Percentiles rank a stretch among this genome's conserved stretches.
These are phyloP conservation scores for Uria lomvia DNA, from an alignment of 2,113 vertebrate species.

Conservation along the genomic window DNA sequence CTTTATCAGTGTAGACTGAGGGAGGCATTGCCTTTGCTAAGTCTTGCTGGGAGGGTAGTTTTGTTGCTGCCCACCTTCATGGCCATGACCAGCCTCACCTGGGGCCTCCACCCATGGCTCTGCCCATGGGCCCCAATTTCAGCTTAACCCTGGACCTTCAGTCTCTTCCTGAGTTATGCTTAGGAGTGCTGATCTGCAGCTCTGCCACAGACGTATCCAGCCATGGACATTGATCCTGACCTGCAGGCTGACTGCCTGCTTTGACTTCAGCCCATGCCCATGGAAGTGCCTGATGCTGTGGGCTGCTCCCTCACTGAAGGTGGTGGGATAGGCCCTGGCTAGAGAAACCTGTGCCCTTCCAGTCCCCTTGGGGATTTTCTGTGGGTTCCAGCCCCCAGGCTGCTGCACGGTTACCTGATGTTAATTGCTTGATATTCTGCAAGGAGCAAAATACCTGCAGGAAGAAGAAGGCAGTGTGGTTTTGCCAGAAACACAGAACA, in stretches of 20 bases:
- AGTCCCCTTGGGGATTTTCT: neutral
- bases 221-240: neutral
- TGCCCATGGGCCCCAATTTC: neutral
- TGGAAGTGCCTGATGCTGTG: neutral
- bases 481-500: neutral
- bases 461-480: neutral
- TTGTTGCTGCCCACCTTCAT: neutral
- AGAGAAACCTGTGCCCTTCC: neutral
- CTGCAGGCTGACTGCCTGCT: neutral
- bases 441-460: neutral
- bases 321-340: neutral
- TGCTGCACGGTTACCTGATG: neutral
- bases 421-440: neutral
- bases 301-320: neutral
- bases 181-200: neutral
- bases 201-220: neutral
- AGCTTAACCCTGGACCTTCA: neutral
- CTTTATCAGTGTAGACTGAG: neutral
- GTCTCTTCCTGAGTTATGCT: accelerated
- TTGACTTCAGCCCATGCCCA: neutral
- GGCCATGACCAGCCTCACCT: neutral
- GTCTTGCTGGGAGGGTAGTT: neutral
- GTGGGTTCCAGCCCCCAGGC: neutral
- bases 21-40: neutral
- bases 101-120: neutral